Base-by-base conservation (phyloP, 2,797 vertebrate species). In the Sebastolobus alascanus region DNA sequence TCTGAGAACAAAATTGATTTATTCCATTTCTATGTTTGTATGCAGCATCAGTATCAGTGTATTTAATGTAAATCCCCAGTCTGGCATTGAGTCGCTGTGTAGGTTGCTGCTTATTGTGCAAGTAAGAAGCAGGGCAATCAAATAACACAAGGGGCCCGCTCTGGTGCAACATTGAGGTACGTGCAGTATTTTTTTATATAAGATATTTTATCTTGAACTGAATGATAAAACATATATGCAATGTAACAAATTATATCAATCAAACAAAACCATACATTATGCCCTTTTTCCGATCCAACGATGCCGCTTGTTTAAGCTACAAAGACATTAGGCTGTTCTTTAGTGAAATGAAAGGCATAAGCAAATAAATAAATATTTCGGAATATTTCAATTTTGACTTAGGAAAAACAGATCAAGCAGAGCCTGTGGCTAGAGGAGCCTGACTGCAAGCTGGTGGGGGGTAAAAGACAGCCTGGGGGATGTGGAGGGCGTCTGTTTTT, bases 341-440 rank as follows among this genome's bases (percentile, higher is more conserved):
- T 74, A 67, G 71, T 55, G 52, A 87, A 73, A 89, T 83, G 86
- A 89, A 91, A 86, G 54, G 73, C 88, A 90, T 80, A 91, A 89
- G 89, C 87, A 94, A 92, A 95, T 93, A 95, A 95, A 95, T 92
- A 94, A 94, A 95, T 95, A 95, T 94, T 89, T 88, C 89, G 13
- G 86, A 91, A 90, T 85, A 92, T 94, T 94, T 92, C 85, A 93
- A 93, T 95, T 95, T 92, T 89, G 90, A 83, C 84, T 95, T 93
- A 93, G 95, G 94, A 95, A 97, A 97, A 96, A 95, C 94, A 94
- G 94, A 93, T 93, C 95, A 94, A 90, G 95, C 92, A 90, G 93
- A 96, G 97, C 97, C 97, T 91, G 95, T 96, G 97, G 97, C 97
- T 95, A 97, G 95, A 95, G 90, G 91, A 95, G 96, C 94, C 95